These are phyloP conservation scores for Drosophila punjabiensis DNA, from an alignment of 1,140 invertebrate genomes.

Conservation along the genomic window DNA sequence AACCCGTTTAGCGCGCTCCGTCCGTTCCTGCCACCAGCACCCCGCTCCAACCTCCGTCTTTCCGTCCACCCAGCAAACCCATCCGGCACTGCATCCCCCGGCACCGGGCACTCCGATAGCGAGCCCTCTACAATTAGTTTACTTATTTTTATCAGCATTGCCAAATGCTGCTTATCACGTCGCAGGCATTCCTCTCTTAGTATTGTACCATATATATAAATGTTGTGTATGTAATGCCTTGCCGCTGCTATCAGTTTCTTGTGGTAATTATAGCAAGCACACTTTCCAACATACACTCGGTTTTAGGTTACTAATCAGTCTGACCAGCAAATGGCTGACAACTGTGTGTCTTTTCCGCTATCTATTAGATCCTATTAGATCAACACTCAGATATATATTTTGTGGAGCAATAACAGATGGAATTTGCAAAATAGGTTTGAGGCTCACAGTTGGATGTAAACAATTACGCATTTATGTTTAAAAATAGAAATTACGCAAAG, in stretches of 20 bases:
- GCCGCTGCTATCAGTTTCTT: slow-evolving; percentile 38
- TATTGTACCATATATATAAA: slow-evolving; percentile 1
- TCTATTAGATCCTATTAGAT: slow-evolving; percentile 14
- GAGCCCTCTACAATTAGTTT: slow-evolving; percentile 34
- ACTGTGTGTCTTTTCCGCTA: slow-evolving; percentile 13
- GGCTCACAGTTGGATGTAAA: slow-evolving; percentile 3
- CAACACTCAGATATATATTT: background rate
- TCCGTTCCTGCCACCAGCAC: slow-evolving; percentile 31
- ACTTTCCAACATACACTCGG: slow-evolving; percentile 6
- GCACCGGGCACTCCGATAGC: slow-evolving; percentile 10
- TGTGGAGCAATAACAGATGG: slow-evolving; percentile 15
- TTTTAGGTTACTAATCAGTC: slow-evolving; percentile 31
- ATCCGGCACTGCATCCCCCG: slow-evolving; percentile 35
- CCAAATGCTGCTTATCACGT: slow-evolving; percentile 44
- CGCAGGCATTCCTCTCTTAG: slow-evolving; percentile 9
- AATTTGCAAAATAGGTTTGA: slow-evolving; percentile 10
- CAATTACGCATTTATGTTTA: background rate
- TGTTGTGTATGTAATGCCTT: slow-evolving; percentile 6
- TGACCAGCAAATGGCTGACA: slow-evolving; percentile 6
- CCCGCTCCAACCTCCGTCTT: background rate
- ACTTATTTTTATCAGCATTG: slow-evolving; percentile 55
- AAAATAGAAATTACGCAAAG: background rate
- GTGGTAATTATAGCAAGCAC: slow-evolving; percentile 34
- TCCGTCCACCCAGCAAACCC: slow-evolving; percentile 4
- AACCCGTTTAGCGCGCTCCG: slow-evolving; percentile 38